Conservation (phyloP, 2,888 invertebrate species). For the Acrobeloides nanus region DNA sequence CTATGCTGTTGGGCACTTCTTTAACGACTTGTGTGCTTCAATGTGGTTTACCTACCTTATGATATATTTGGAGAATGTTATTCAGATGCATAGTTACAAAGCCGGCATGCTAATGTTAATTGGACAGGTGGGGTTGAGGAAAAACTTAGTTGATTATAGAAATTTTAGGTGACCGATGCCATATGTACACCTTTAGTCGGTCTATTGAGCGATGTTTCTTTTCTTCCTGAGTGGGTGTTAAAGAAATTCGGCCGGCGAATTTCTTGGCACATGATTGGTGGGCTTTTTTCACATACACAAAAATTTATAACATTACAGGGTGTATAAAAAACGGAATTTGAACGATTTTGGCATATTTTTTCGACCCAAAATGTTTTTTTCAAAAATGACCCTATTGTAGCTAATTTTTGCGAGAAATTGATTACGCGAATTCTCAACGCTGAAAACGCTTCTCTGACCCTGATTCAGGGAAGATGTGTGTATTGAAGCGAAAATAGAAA, state of each 20-base stretch:
- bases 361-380: too few relatives aligned
- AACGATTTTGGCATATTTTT: too few relatives aligned
- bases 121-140: constrained; percentile 59
- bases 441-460: too few relatives aligned
- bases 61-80: constrained; percentile 67
- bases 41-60: constrained; percentile 89
- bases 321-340: too few relatives aligned
- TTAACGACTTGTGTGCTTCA: constrained; percentile 83
- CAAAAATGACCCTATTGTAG: neutral
- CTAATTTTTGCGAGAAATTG: too few relatives aligned
- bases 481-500: too few relatives aligned
- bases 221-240: constrained; percentile 60
- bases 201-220: constrained; percentile 67
- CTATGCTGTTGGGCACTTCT: constrained; percentile 71
- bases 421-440: too few relatives aligned
- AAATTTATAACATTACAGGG: neutral
- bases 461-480: too few relatives aligned
- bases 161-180: constrained; percentile 68
- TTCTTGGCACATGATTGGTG: constrained; percentile 81
- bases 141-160: constrained; percentile 22
- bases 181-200: constrained; percentile 81
- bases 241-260: constrained; percentile 71
- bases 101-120: constrained; percentile 67
- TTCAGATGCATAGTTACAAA: constrained; percentile 30
- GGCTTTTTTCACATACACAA: neutral